Evolutionary conservation across 2,888 invertebrate species (phyloP), one percentile per base, ranked within the genome.

Genomic region (Spodoptera littoralis): DNA sequence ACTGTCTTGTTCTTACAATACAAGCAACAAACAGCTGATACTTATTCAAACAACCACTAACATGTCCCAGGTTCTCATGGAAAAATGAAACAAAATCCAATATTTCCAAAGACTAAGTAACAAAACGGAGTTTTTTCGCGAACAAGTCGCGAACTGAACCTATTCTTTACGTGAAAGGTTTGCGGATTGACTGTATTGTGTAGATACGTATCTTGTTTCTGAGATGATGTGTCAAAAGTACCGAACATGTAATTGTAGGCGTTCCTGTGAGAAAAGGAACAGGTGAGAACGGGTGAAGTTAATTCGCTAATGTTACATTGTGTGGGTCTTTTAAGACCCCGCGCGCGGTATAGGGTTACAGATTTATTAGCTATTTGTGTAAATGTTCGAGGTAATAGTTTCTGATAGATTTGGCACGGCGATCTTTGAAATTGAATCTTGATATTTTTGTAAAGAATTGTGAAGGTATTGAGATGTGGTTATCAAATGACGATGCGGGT

Each of bases 231-330:
- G 87, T 90, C 91, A 91, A 90, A 92, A 79, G 84, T 61, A 83
- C 91, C 91, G 91, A 82, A 70, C 61, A 53, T 68, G 81, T 71
- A 12, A 18, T 46, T 79, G 82, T 67, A 70, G 73, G 70, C 65
- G 63, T 70, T 77, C 66, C 77, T 80, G 82, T 87, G 88, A 78
- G 88, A 88, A 86, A 66, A 42, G 60, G 59, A 69, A 91, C 93
- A 92, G 92, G 92, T 92, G 92, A 22, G 88, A 91, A 92, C 89
- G 92, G 93, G 92, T 91, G 65, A 84, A 88, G 66, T 48, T 70
- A 66, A 82, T 81, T 84, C 67, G 84, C 86, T 83, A 89, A 87
- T 84, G 83, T 87, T 85, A 79, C 87, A 77, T 69, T 81, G 83
- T 84, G 79, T 80, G 67, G 66, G 57, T 47, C 75, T 80, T 27